phyloP scores from a whole-genome alignment of 2,888 invertebrate genomes.

The Pogonocherus hispidulus region DNA sequence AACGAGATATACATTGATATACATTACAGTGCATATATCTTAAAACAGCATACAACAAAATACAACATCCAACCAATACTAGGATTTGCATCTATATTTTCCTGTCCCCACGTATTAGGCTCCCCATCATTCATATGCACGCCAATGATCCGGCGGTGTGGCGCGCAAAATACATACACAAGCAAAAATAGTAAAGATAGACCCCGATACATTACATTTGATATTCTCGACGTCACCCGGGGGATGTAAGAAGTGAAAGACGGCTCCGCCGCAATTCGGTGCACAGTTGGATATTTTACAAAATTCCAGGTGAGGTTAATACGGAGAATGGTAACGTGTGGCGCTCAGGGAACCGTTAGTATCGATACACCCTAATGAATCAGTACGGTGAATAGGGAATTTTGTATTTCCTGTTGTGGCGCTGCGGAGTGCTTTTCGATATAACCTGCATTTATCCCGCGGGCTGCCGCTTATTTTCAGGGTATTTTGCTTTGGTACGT shows the following conservation, averaged over 20 bases:
- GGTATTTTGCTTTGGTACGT: too few species aligned
- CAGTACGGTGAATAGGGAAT: not conserved
- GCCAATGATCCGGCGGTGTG: constrained; percentile 14
- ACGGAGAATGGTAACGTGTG: constrained; percentile 36
- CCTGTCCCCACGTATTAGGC: not conserved
- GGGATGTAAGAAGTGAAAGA: constrained; percentile 38
- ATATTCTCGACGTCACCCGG: constrained; percentile 47
- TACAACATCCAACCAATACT: not conserved
- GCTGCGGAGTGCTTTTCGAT: not conserved
- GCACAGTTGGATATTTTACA: constrained; percentile 48
- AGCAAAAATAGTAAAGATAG: constrained; percentile 31
- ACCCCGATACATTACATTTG: constrained; percentile 44
- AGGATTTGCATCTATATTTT: constrained; percentile 9
- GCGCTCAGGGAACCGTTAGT: constrained; percentile 40
- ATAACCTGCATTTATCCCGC: not conserved
- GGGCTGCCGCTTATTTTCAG: too few species aligned
- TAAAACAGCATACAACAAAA: not conserved
- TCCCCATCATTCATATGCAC: constrained; percentile 26
- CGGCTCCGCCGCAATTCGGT: constrained; percentile 21
- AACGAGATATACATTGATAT: not conserved
- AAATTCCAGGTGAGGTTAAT: constrained; percentile 48
- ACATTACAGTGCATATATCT: too few species aligned
- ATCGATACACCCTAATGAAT: constrained; percentile 28
- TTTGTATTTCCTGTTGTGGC: not conserved
- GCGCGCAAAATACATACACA: constrained; percentile 18